A percentile compares a stretch with the other conserved stretches of the same genome.
phyloP scores from a whole-genome alignment of 2,888 invertebrate species.

The Hartigia nigra region DNA sequence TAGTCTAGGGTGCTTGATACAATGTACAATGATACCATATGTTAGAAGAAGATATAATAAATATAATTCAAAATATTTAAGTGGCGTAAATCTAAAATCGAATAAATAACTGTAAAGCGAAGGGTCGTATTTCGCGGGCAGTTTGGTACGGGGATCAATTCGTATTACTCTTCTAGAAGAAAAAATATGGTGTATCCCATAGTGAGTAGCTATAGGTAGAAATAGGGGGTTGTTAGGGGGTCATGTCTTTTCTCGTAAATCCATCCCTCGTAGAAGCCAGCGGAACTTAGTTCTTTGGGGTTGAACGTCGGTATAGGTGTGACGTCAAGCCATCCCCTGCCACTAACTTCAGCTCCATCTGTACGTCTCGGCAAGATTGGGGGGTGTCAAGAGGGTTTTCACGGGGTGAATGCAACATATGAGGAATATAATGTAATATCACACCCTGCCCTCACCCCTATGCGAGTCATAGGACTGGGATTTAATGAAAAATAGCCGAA shows the following conservation, averaged over 20 bases:
- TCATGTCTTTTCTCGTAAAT: conserved; percentile 7
- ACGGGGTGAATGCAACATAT: conserved; percentile 36
- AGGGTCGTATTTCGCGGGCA: conserved; percentile 23
- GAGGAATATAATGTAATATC: conserved; percentile 54
- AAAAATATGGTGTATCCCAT: not conserved
- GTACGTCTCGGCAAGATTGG: conserved; percentile 4
- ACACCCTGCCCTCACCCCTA: conserved; percentile 35
- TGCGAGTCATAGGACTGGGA: conserved; percentile 48
- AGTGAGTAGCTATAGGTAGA: not conserved
- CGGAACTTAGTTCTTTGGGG: conserved; percentile 16
- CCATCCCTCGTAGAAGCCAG: not conserved
- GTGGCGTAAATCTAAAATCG: not conserved
- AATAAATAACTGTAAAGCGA: conserved; percentile 23
- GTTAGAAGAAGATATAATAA: not conserved
- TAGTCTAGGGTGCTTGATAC: not conserved
- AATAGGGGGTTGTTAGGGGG: conserved; percentile 10
- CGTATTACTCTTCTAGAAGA: not conserved
- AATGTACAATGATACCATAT: not conserved
- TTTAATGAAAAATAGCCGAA: conserved; percentile 61
- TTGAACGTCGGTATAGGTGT: conserved; percentile 19
- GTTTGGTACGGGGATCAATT: conserved; percentile 23
- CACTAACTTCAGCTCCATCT: conserved; percentile 14
- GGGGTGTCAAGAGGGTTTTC: conserved; percentile 9
- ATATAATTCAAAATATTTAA: not conserved
- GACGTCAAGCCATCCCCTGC: conserved; percentile 23